Evolutionary conservation across 2,113 vertebrate genomes (phyloP).

Genomic region (Burhinus bistriatus): DNA sequence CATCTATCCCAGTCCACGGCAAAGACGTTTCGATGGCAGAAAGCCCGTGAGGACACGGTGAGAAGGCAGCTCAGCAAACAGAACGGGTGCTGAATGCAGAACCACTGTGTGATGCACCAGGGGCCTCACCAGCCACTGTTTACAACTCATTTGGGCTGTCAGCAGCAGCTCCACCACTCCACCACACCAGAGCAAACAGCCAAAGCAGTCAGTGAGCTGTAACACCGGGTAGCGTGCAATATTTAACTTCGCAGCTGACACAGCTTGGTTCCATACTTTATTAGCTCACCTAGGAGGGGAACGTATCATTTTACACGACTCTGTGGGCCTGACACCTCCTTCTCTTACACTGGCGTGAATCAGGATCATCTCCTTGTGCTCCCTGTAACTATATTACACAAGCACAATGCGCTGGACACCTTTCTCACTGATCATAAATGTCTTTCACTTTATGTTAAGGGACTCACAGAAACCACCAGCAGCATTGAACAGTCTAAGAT

Average conservation of each 20-base stretch:
- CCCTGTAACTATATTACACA: background rate
- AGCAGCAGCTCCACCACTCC: background rate
- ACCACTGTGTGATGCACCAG: accelerated
- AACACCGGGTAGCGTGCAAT: background rate
- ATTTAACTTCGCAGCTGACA: background rate
- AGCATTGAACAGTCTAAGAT: background rate
- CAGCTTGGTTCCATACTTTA: background rate
- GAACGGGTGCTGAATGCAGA: background rate
- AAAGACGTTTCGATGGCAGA: background rate
- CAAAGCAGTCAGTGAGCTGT: background rate
- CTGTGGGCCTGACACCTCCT: background rate
- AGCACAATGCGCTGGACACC: accelerated
- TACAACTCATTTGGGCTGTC: background rate
- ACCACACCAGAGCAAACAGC: background rate
- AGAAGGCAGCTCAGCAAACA: background rate
- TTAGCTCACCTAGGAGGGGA: background rate
- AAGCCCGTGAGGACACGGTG: accelerated
- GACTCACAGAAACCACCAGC: background rate
- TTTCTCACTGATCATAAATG: background rate
- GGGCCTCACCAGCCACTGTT: background rate
- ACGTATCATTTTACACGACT: background rate
- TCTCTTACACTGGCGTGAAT: background rate
- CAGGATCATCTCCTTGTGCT: background rate
- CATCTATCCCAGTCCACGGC: background rate
- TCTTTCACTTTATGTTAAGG: background rate